Conservation (phyloP, 2,888 invertebrate genomes). For the Patella ulyssiponensis region DNA sequence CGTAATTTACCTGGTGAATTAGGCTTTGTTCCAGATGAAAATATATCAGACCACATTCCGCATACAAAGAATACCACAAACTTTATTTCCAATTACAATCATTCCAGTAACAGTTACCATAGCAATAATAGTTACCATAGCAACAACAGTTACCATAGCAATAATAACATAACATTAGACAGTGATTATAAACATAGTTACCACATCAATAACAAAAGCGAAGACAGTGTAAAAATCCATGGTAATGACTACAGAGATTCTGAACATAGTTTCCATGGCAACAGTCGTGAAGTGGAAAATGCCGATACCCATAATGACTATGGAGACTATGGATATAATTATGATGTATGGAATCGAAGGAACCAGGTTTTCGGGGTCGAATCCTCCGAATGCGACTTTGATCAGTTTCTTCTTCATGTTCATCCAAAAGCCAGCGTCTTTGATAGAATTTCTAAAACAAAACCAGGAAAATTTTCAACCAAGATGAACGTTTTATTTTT, state of each 20-base stretch:
- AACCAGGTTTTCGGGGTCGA: slow-evolving; percentile 27
- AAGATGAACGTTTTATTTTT: slow-evolving; percentile 68
- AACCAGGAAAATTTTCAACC: slow-evolving; percentile 11
- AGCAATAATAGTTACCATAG: neutral
- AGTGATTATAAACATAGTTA: neutral
- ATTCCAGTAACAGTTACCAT: neutral
- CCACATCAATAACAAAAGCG: neutral
- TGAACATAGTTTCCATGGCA: slow-evolving; percentile 6
- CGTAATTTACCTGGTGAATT: neutral
- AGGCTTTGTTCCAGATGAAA: slow-evolving; percentile 4
- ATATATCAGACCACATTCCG: slow-evolving; percentile 1
- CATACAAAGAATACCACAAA: neutral
- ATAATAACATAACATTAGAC: neutral
- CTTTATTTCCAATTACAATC: neutral
- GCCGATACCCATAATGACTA: slow-evolving; percentile 11
- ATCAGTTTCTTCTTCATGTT: slow-evolving; percentile 64
- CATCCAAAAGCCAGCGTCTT: slow-evolving; percentile 54
- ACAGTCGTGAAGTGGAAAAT: neutral
- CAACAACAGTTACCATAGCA: neutral
- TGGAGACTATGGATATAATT: too few relatives aligned
- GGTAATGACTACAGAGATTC: neutral
- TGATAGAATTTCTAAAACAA: slow-evolving; percentile 41
- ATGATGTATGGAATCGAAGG: too few relatives aligned
- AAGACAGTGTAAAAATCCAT: slow-evolving; percentile 18
- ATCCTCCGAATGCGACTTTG: slow-evolving; percentile 47